These are phyloP conservation scores for Choreutis nemorana DNA, from an alignment of 2,888 invertebrate species.

Conservation along the genomic window DNA sequence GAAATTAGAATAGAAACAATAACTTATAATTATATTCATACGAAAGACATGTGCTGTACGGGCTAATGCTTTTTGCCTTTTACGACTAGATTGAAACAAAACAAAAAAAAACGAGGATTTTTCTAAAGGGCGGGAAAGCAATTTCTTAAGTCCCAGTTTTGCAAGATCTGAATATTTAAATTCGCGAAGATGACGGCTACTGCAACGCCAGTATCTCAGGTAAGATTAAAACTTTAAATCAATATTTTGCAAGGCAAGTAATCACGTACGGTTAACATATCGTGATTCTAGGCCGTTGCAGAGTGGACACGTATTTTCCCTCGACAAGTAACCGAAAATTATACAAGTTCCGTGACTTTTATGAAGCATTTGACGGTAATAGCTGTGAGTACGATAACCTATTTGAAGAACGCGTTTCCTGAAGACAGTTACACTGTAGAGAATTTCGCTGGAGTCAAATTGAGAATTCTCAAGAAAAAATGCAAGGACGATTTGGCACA, in stretches of 20 bases:
- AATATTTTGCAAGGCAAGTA: not conserved
- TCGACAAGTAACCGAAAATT: constrained; percentile 33
- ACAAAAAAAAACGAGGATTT: no score
- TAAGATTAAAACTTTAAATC: constrained; percentile 9
- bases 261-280: no score
- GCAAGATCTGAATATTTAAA: no score
- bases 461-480: constrained; percentile 35
- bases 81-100: constrained; percentile 2
- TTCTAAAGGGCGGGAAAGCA: no score
- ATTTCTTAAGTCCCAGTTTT: no score
- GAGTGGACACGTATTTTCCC: constrained; percentile 43
- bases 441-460: constrained; percentile 27
- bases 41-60: not conserved
- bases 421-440: constrained; percentile 33
- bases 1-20: no score
- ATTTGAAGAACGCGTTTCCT: constrained; percentile 33
- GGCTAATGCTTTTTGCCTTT: constrained; percentile 7
- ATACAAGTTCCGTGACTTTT: constrained; percentile 40
- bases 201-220: constrained; percentile 21
- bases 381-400: constrained; percentile 40
- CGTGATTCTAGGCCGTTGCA: constrained; percentile 22
- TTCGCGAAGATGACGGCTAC: constrained; percentile 27
- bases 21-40: no score
- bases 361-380: constrained; percentile 47
- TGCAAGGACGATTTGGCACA: constrained; percentile 39